Evolutionary conservation across 2,888 invertebrate genomes (phyloP).

Genomic region (Phaedon cochleariae): DNA sequence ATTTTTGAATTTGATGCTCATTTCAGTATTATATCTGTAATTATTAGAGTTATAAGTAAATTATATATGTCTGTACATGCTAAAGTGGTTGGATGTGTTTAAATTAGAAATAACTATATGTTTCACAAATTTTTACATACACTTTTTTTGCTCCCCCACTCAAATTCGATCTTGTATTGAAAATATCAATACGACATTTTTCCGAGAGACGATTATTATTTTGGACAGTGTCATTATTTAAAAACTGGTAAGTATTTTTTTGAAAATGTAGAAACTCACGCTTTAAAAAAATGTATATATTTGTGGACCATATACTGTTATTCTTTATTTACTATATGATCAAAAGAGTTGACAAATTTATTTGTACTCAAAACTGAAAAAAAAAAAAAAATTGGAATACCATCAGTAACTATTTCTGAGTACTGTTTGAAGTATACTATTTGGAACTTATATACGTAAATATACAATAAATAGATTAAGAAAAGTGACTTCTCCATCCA

Average conservation of each 20-base stretch:
- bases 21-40: slow-evolving; percentile 59
- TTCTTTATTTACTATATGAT: neutral
- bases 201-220: too few relatives aligned
- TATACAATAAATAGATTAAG: slow-evolving; percentile 58
- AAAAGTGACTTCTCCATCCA: slow-evolving; percentile 56
- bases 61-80: slow-evolving; percentile 35
- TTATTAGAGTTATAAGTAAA: slow-evolving; percentile 31
- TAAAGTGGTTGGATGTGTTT: slow-evolving; percentile 32
- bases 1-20: slow-evolving; percentile 54
- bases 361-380: slow-evolving; percentile 15
- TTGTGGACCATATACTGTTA: neutral
- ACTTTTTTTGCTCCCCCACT: neutral
- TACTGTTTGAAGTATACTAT: slow-evolving; percentile 54
- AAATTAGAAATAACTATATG: slow-evolving; percentile 15
- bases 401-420: slow-evolving; percentile 23
- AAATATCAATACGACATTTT: too few relatives aligned
- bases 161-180: too few relatives aligned
- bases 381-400: slow-evolving; percentile 24
- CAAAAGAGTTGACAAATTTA: neutral
- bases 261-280: too few relatives aligned
- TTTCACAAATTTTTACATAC: slow-evolving; percentile 6
- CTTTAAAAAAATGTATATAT: too few relatives aligned
- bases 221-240: too few relatives aligned
- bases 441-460: slow-evolving; percentile 61
- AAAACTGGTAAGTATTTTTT: too few relatives aligned